phyloP scores from a whole-genome alignment of 2,113 vertebrate genomes.

The Halichoeres trimaculatus region DNA sequence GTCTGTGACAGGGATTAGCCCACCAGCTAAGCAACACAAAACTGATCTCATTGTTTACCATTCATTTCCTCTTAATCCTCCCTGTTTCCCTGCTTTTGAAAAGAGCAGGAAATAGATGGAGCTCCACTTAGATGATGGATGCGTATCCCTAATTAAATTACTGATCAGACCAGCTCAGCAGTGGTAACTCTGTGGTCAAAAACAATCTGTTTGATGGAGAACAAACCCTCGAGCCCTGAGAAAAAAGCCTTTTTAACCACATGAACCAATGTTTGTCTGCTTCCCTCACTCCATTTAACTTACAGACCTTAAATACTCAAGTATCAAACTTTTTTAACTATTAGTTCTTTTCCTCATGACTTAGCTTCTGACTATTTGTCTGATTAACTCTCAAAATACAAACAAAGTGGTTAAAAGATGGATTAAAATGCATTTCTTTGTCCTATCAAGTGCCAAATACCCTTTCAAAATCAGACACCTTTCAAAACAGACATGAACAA shows the following conservation, averaged over 20 bases:
- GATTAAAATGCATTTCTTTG: background rate
- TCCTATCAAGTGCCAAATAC: background rate
- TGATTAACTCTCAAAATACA: background rate
- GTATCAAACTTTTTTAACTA: background rate
- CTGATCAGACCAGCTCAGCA: conserved; percentile 40
- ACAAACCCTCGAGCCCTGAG: background rate
- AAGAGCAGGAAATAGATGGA: conserved; percentile 55
- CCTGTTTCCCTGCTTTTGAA: conserved; percentile 41
- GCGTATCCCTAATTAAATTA: conserved; percentile 71
- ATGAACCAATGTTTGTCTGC: background rate
- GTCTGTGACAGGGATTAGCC: conserved; percentile 58
- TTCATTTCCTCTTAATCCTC: conserved; percentile 65
- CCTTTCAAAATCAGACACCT: background rate
- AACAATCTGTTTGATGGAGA: conserved; percentile 27
- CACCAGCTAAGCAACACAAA: conserved; percentile 40
- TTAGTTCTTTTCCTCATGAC: background rate
- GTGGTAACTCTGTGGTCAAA: conserved; percentile 32
- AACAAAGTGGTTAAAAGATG: background rate
- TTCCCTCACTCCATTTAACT: background rate
- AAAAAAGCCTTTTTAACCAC: conserved; percentile 10
- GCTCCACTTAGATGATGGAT: conserved; percentile 40
- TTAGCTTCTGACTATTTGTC: background rate
- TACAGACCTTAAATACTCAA: background rate
- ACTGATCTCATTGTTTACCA: conserved; percentile 47
- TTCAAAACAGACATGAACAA: no score